These are phyloP conservation scores for Fissipunctia ypsillon DNA, from an alignment of 2,888 invertebrate genomes.

Conservation along the genomic window DNA sequence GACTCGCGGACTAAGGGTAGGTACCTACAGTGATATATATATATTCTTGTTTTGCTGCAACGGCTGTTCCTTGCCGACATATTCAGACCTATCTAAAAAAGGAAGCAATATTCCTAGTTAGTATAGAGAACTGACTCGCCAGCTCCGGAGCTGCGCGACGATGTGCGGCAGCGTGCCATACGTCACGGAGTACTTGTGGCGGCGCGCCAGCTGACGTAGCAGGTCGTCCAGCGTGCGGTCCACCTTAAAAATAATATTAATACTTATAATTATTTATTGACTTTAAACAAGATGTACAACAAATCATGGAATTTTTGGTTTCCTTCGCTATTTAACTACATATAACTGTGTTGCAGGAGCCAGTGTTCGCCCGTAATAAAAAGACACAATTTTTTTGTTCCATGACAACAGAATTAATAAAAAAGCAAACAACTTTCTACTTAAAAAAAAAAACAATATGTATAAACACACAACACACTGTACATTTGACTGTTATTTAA, in stretches of 20 bases:
- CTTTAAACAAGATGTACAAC: no score
- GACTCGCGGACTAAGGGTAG: neutral
- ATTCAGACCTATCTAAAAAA: neutral
- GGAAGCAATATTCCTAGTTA: neutral
- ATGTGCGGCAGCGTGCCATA: slow-evolving; percentile 78
- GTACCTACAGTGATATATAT: neutral
- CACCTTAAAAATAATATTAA: slow-evolving; percentile 62
- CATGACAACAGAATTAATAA: no score
- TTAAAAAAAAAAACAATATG: no score
- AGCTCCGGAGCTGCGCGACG: slow-evolving; percentile 77
- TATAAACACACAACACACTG: no score
- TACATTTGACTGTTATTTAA: no score
- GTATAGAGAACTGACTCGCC: slow-evolving; percentile 76
- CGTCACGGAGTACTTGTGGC: slow-evolving; percentile 83
- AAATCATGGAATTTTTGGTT: no score
- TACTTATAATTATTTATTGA: no score
- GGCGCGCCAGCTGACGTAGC: slow-evolving; percentile 83
- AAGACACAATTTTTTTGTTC: no score
- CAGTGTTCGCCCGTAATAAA: no score
- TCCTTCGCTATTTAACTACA: no score
- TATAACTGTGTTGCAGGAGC: no score
- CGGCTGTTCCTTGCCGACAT: neutral
- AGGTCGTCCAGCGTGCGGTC: slow-evolving; percentile 85
- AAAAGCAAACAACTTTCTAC: no score
- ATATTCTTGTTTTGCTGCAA: neutral